Evolutionary conservation across 2,888 invertebrate species (phyloP), one percentile per base, ranked within the genome.

Genomic region (Hypena proboscidalis): DNA sequence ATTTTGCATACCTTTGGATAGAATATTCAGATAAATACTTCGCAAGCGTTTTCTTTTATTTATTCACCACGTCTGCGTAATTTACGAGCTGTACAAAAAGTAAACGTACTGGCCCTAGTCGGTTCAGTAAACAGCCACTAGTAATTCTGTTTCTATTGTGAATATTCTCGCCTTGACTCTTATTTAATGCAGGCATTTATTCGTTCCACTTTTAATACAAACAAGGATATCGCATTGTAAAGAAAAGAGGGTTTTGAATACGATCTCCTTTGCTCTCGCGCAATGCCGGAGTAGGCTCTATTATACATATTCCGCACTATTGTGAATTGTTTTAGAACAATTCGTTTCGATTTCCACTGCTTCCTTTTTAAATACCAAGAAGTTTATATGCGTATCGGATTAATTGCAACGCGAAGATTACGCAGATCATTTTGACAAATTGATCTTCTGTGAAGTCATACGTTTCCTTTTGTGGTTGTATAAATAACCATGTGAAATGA

Each of bases 321-420:
- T 77, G 73, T 78, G 67, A 64, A 72, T 74, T 75, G 76, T 74
- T 70, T 67, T 57, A 49, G 60, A 69, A 74, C 74, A 71, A 76
- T 77, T 68, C 67, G 65, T 68, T 69, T 63, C 58, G 58, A 67
- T 63, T 67, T 61, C 57, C 51, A 57, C 52, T 62, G 62, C 58
- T 60, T 32, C 11, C 22, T 14, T 41, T 47, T 44, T 21, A 47
- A 55, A 58, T 45, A 55, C 59, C 48, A 51, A 19, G 32, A 26
- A 35, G 29, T 41, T 49, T 58, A 54, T 61, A 59, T 57, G 56
- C 45, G 38, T 49, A 33, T 50, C 44, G 51, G 48, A 60, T 58
- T 58, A 53, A 56, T 48, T 47, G 45, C 53, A 42, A 53, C 44
- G 45, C 40, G 38, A 35, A 45, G 53, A 40, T 43, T 49, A 50